Conservation (phyloP, 1,140 invertebrate species). For the Araneus ventricosus region DNA sequence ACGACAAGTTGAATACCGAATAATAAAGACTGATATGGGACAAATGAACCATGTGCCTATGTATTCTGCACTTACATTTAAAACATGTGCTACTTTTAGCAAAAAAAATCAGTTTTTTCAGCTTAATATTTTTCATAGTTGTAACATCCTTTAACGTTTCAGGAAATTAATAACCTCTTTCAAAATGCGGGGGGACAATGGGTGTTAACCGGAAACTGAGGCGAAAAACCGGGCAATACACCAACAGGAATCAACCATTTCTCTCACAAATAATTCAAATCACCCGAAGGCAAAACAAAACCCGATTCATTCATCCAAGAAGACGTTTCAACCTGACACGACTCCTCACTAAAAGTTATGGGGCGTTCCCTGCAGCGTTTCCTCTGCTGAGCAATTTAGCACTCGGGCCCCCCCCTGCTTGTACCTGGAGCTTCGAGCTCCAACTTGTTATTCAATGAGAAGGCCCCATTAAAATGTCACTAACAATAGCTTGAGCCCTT, state of each 20-base stretch:
- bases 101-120: too few species aligned
- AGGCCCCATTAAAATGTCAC: slow-evolving; percentile 70
- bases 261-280: slow-evolving; percentile 4
- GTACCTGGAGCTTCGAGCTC: slow-evolving; percentile 43
- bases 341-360: slow-evolving; percentile 11
- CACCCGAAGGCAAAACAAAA: neutral
- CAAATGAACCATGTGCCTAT: too few species aligned
- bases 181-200: too few species aligned
- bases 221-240: neutral
- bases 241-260: neutral
- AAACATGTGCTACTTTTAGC: too few species aligned
- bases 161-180: too few species aligned
- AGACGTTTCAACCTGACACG: neutral
- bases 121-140: too few species aligned
- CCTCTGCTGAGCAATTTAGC: slow-evolving; percentile 57
- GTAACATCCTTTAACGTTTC: too few species aligned
- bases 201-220: too few species aligned
- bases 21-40: too few species aligned
- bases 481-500: slow-evolving; percentile 57
- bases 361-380: neutral
- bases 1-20: too few species aligned
- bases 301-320: neutral
- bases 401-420: neutral
- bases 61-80: too few species aligned
- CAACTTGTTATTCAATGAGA: slow-evolving; percentile 75